Conservation (phyloP, 2,797 vertebrate genomes). For the Clarias fuscus region DNA sequence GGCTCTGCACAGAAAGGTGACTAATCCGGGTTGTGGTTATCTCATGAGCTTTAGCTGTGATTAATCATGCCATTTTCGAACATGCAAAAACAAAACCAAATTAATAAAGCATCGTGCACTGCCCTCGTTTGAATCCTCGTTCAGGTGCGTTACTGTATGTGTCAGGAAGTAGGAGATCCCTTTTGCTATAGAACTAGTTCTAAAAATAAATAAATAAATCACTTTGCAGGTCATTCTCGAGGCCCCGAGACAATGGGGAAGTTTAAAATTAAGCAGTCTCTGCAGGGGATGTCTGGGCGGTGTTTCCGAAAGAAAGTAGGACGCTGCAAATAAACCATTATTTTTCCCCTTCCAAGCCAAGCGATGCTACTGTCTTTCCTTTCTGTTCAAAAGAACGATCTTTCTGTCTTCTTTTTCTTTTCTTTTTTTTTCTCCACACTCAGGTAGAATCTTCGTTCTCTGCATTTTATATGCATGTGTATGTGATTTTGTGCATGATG, state of each 20-base stretch:
- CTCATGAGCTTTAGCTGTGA: slow-evolving; percentile 22
- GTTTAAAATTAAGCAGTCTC: slow-evolving; percentile 33
- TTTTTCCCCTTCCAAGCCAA: background rate
- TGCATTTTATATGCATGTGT: background rate
- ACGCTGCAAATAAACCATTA: slow-evolving; percentile 47
- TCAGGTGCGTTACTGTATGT: background rate
- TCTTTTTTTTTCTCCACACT: background rate
- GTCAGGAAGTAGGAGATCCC: background rate
- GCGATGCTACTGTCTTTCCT: background rate
- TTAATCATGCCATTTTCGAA: slow-evolving; percentile 30
- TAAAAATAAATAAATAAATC: background rate
- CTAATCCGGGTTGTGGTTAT: slow-evolving; percentile 8
- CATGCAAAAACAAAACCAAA: background rate
- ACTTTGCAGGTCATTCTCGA: slow-evolving; percentile 18
- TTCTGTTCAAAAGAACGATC: background rate
- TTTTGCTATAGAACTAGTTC: slow-evolving; percentile 9
- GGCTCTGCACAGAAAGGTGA: slow-evolving; percentile 16
- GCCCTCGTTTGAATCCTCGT: background rate
- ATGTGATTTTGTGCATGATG: background rate
- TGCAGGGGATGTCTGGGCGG: slow-evolving; percentile 38
- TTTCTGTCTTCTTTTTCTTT: background rate
- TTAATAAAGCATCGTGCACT: background rate
- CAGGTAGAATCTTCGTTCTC: background rate
- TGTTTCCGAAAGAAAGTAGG: slow-evolving; percentile 48
- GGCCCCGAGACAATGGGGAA: slow-evolving; percentile 23